Evolutionary conservation across 2,113 vertebrate genomes (phyloP).

Genomic region (Kobus ellipsiprymnus): DNA sequence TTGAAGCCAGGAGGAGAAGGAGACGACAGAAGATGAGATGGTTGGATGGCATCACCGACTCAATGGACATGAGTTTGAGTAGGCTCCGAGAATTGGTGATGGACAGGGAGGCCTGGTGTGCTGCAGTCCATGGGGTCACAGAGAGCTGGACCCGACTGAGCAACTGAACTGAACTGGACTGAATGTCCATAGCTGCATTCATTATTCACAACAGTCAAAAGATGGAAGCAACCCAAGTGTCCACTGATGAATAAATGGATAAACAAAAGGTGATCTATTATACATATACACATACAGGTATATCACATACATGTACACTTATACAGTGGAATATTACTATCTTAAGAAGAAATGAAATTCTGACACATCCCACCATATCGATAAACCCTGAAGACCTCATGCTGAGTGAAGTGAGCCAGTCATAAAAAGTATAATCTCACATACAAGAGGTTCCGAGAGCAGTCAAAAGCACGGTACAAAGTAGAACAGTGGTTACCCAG

Average conservation of each 20-base stretch:
- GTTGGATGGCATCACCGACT: not conserved
- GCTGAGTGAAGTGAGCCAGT: not conserved
- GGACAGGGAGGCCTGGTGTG: not conserved
- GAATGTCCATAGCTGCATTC: not conserved
- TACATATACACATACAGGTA: not conserved
- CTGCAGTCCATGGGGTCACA: not conserved
- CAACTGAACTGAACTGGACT: not conserved
- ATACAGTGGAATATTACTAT: rapidly evolving
- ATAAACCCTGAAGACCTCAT: rapidly evolving
- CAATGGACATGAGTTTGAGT: not conserved
- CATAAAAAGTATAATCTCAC: not conserved
- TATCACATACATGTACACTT: not conserved
- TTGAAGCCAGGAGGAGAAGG: not conserved
- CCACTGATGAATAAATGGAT: rapidly evolving
- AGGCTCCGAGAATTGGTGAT: not conserved
- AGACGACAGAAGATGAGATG: not conserved
- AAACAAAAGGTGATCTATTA: rapidly evolving
- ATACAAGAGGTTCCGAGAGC: rapidly evolving
- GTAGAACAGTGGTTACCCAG: not conserved
- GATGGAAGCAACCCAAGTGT: not conserved
- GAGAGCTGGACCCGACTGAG: not conserved
- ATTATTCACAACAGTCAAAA: not conserved
- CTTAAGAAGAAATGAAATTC: not conserved
- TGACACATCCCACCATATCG: not conserved
- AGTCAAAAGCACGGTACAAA: not conserved